Conservation (phyloP, 2,113 vertebrate genomes). For the Delphinus delphis region DNA sequence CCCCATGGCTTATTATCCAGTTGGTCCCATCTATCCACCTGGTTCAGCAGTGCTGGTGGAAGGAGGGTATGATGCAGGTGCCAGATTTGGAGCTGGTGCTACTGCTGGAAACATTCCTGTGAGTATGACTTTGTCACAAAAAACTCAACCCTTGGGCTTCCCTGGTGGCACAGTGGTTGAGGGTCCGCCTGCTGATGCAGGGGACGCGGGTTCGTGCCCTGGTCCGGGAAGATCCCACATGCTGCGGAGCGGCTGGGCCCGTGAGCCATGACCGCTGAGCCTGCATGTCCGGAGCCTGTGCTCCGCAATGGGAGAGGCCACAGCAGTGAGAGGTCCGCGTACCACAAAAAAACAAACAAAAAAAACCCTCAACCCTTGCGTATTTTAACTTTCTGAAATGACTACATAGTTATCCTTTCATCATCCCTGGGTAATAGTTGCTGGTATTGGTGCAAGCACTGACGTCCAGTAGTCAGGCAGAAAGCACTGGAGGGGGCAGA, state of each 20-base stretch:
- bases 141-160: not conserved
- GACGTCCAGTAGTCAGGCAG: not conserved
- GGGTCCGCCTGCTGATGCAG: no score
- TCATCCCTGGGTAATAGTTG: not conserved
- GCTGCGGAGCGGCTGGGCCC: no score
- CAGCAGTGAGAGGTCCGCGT: no score
- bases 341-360: no score
- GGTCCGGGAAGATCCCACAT: no score
- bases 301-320: no score
- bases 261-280: no score
- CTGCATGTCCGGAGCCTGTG: no score
- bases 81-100: slow-evolving; percentile 90
- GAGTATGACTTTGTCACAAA: slow-evolving; percentile 80
- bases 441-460: not conserved
- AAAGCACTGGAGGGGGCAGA: not conserved
- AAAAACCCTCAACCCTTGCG: not conserved
- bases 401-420: not conserved
- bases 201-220: no score
- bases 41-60: slow-evolving; percentile 94
- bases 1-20: slow-evolving; percentile 95
- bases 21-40: slow-evolving; percentile 91
- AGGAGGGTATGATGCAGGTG: slow-evolving; percentile 91
- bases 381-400: not conserved
- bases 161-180: no score
- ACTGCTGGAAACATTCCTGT: slow-evolving; percentile 90